Evolutionary conservation across 1,140 invertebrate genomes (phyloP).

Genomic region (fruit fly (Drosophila melanogaster)): DNA sequence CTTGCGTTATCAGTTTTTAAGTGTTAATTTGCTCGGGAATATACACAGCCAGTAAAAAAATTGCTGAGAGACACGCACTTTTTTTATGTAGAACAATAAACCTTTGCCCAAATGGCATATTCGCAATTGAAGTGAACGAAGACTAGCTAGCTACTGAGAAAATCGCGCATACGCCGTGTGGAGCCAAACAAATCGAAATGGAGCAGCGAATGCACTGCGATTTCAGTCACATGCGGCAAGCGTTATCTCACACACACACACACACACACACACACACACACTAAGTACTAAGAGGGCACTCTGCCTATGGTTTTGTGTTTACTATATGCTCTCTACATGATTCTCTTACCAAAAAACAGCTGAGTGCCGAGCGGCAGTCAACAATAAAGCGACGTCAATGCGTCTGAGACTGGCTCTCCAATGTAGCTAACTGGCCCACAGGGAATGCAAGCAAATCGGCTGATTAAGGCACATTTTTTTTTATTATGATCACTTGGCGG

Average conservation of each 20-base stretch:
- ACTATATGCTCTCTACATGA: background rate
- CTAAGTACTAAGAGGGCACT: conserved; percentile 11
- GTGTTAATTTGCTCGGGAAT: background rate
- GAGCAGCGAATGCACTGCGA: conserved; percentile 10
- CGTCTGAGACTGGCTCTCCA: conserved; percentile 44
- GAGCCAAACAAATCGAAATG: conserved; percentile 42
- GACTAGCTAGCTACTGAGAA: conserved; percentile 30
- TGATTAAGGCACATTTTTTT: conserved; percentile 64
- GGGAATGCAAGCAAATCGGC: conserved; percentile 72
- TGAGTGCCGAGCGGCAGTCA: conserved; percentile 31
- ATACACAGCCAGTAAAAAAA: conserved; percentile 11
- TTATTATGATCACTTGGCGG: conserved; percentile 54
- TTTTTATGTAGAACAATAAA: conserved; percentile 64
- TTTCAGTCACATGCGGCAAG: conserved; percentile 61
- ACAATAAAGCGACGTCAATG: conserved; percentile 12
- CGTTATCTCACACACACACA: conserved; percentile 22
- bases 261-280: background rate
- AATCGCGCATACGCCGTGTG: conserved; percentile 68
- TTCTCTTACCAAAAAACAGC: conserved; percentile 49
- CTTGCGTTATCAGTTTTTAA: conserved; percentile 52
- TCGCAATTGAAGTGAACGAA: conserved; percentile 17
- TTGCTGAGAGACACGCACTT: conserved; percentile 37
- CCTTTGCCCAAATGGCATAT: conserved; percentile 63
- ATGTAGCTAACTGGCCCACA: conserved; percentile 51
- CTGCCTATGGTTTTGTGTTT: background rate